Base-by-base conservation (phyloP, 92 coral and sea anemone species). In the Pocillopora grandis region DNA sequence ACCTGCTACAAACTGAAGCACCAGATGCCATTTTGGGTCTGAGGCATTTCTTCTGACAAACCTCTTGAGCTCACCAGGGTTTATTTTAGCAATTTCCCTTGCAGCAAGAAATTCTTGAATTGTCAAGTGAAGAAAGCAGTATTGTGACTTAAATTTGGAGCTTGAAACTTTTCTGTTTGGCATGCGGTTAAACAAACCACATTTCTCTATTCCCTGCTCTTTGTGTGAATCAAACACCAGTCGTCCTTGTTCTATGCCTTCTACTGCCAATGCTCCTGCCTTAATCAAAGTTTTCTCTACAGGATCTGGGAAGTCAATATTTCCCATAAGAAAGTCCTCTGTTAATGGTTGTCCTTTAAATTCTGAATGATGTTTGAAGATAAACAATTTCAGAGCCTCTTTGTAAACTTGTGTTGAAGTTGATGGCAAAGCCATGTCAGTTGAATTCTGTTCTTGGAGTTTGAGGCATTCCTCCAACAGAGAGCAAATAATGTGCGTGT, bases 181-280 rank as follows among this genome's bases (percentile, higher is more conserved):
- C 86, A 87, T 52, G 64, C 81, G 65, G 62, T 87, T 62, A 23
- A 87, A 64, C 71, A 87, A 75, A 19, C 90, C 90, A 80, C 90
- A 80, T 10, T 72, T 9, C 36, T 49, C 77, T n/a, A 58, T n/a
- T 62, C 58, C 71, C n/a, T 74, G 62, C 18, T 72, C 63, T 35
- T 72, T 62, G 2, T 17, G 20, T 70, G 62, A 48, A 27, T 75
- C 65, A 82, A 82, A 87, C 62, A 68, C 58, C 35, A 88, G 62
- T 52, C 60, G 62, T 6, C 80, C 37, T 48, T 79, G 76, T 0
- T 73, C 77, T 36, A 79, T 13, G 35, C 80, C 89, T 62, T 13
- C 20, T 37, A 35, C 12, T 31, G 89, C 78, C 79, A 88, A 23
- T 72, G 23, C 16, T 63, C 69, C 87, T 5, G 77, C 72, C 20